phyloP scores from a whole-genome alignment of 2,888 invertebrate species.

The Ectemnius lituratus region DNA sequence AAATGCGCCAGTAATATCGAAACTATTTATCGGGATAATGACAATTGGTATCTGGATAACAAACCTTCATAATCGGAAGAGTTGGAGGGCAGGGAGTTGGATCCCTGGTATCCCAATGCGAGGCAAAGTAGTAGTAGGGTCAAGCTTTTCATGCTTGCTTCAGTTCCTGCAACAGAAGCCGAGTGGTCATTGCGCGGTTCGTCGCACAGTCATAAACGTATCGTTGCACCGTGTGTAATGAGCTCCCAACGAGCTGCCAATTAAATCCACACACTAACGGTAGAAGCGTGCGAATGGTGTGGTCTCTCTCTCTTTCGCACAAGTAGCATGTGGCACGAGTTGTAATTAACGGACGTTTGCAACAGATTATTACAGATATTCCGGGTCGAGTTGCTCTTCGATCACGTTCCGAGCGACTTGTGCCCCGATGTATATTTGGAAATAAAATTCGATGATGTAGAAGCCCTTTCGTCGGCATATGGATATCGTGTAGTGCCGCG shows the following conservation, averaged over 20 bases:
- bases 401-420: too few relatives aligned
- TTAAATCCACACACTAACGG: not conserved
- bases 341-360: too few relatives aligned
- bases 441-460: too few relatives aligned
- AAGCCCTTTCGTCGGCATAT: too few relatives aligned
- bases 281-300: not conserved
- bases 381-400: not conserved
- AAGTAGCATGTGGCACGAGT: too few relatives aligned
- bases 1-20: not conserved
- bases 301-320: not conserved
- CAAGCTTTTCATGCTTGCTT: slow-evolving; percentile 39
- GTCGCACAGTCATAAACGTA: not conserved
- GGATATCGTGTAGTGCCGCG: too few relatives aligned
- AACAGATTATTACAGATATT: not conserved
- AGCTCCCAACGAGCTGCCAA: slow-evolving; percentile 8
- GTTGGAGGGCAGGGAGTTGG: slow-evolving; percentile 49
- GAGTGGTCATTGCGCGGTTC: not conserved
- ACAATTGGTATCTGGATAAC: not conserved
- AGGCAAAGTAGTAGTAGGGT: slow-evolving; percentile 42
- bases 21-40: not conserved
- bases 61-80: slow-evolving; percentile 67
- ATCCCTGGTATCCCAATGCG: slow-evolving; percentile 33
- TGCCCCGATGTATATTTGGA: too few relatives aligned
- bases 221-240: slow-evolving; percentile 17
- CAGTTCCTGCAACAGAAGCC: slow-evolving; percentile 23